Evolutionary conservation across 2,888 invertebrate genomes (phyloP).

Genomic region (Aplocera efformata): DNA sequence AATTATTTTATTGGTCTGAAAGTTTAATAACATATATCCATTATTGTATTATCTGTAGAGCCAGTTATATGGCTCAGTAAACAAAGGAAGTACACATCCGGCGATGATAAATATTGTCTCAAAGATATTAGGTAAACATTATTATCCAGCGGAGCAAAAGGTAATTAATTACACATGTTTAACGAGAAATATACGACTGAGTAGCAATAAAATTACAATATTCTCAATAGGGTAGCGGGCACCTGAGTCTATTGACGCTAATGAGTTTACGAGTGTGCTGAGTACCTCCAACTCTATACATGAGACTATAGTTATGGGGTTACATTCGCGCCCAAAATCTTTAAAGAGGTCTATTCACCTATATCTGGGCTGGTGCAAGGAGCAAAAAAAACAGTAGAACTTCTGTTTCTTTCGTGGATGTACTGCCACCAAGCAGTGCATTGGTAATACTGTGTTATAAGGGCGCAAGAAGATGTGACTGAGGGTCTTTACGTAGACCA

Average conservation of each 20-base stretch:
- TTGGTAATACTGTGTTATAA: too few relatives aligned
- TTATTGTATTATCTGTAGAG: slow-evolving; percentile 9
- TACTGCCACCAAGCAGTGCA: too few relatives aligned
- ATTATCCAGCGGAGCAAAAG: slow-evolving; percentile 7
- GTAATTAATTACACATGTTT: slow-evolving; percentile 7
- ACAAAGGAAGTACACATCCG: slow-evolving; percentile 5
- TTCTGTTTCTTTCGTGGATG: too few relatives aligned
- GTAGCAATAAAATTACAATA: slow-evolving; percentile 9
- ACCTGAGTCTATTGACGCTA: slow-evolving; percentile 19
- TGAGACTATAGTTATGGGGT: too few relatives aligned
- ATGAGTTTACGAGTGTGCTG: slow-evolving; percentile 24
- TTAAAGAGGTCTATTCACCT: too few relatives aligned
- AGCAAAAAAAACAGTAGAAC: too few relatives aligned
- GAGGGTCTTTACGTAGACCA: too few relatives aligned
- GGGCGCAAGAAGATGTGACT: too few relatives aligned
- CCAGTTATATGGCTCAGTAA: slow-evolving; percentile 5
- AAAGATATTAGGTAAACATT: background rate
- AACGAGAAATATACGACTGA: slow-evolving; percentile 1
- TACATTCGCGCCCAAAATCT: too few relatives aligned
- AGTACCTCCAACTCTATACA: slow-evolving; percentile 29
- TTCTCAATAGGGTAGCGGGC: slow-evolving; percentile 8
- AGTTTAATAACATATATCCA: slow-evolving; percentile 16
- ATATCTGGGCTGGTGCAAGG: too few relatives aligned
- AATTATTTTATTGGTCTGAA: slow-evolving; percentile 21
- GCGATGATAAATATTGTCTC: slow-evolving; percentile 4